Base-by-base conservation (phyloP, 2,797 vertebrate genomes). In the Chaetodon trifasciatus region DNA sequence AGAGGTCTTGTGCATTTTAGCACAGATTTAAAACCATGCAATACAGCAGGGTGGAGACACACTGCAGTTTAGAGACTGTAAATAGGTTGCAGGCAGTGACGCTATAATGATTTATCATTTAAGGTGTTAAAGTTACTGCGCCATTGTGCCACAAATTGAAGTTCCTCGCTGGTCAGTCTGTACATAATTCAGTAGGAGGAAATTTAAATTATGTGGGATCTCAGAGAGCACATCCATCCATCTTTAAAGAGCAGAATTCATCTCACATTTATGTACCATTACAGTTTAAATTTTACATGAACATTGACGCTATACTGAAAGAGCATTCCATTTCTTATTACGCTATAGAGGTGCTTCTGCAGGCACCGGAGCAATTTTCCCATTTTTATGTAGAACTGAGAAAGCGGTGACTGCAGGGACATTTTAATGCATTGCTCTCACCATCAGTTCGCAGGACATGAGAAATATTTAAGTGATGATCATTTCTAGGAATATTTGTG, bases 221-320 rank as follows among this genome's bases (percentile, higher is more conserved):
- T 76, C 37, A 78, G 35, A 55, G 21, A 62, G 47, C 67, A 13
- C 21, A 73, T 66, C 64, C 47, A 50, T 47, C 44, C 39, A 64
- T 65, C 70, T 74, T 21, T 15, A 55, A 72, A 56, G 17, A 57
- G 53, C 55, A n/a, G 49, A 60, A 86, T 84, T 86, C 65, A 85
- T 74, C 56, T 85, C 81, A 71, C 57, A 4, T 79, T 74, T 71
- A 75, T 17, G n/a, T 46, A 8, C 64, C 42, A 47, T 35, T 76
- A 62, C 67, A 67, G 70, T 76, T 88, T 80, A n/a, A 82, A 86
- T 84, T 80, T 88, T 70, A 61, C 58, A 79, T 80, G 78, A 80
- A 69, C 37, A 70, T 60, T 76, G 62, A 61, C 66, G 65, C 63
- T 66, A 62, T 62, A 70, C 19, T 12, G 7, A 13, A 40, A n/a